Percentiles rank a stretch among this genome's conserved stretches.
These are phyloP conservation scores for Cotesia vestalis DNA, from an alignment of 1,140 invertebrate species.

Conservation along the genomic window DNA sequence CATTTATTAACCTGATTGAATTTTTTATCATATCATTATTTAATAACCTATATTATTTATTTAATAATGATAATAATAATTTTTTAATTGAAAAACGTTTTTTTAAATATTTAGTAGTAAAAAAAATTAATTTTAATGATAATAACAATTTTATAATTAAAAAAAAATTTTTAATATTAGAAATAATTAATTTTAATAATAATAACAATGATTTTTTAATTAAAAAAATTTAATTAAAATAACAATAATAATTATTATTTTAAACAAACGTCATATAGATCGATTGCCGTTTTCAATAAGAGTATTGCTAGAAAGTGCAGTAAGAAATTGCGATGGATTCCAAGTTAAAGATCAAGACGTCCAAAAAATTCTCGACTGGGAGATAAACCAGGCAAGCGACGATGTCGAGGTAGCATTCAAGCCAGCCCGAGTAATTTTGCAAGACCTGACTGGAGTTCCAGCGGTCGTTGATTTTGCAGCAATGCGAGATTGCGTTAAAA, in stretches of 20 bases:
- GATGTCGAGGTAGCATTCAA: slow-evolving; percentile 96
- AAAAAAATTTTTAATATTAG: slow-evolving; percentile 5
- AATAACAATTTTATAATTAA: too few relatives aligned
- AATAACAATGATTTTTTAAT: too few relatives aligned
- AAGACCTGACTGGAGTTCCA: slow-evolving; percentile 97
- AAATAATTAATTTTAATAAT: too few relatives aligned
- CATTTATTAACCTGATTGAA: slow-evolving; percentile 2
- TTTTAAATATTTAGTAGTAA: slow-evolving; percentile 13
- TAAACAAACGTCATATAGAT: slow-evolving; percentile 60
- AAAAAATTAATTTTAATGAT: background rate
- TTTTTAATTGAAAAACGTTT: too few relatives aligned
- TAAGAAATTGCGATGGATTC: slow-evolving; percentile 96
- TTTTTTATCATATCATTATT: slow-evolving; percentile 28
- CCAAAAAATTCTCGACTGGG: slow-evolving; percentile 91
- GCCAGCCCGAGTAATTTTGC: slow-evolving; percentile 93
- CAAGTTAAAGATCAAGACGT: slow-evolving; percentile 89
- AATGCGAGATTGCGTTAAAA: slow-evolving; percentile 94
- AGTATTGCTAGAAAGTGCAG: slow-evolving; percentile 92
- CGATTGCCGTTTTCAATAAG: slow-evolving; percentile 93
- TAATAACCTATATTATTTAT: slow-evolving; percentile 20
- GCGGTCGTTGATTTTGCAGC: slow-evolving; percentile 98
- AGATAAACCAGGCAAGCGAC: slow-evolving; percentile 74
- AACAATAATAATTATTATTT: slow-evolving; percentile 10
- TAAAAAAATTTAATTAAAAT: too few relatives aligned
- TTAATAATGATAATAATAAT: too few relatives aligned